Percentiles rank a stretch among this genome's conserved stretches.
Evolutionary conservation across 2,797 vertebrate species (phyloP).

Genomic region (Oreonectes daqikongensis): DNA sequence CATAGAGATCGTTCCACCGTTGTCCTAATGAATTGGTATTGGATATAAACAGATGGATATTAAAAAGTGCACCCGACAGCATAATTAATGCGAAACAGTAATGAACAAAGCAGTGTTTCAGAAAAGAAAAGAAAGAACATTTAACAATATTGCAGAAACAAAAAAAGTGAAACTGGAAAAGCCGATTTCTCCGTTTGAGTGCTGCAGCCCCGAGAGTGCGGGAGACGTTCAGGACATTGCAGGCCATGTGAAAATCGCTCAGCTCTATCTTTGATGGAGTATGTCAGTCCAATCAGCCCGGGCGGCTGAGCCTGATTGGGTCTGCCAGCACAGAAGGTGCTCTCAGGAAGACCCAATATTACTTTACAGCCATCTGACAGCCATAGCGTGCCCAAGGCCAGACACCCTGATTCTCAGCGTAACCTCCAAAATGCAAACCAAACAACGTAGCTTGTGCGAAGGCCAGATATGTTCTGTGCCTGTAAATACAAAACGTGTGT

Average conservation of each 20-base stretch:
- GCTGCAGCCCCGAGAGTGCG: slow-evolving; percentile 37
- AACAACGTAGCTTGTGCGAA: slow-evolving; percentile 22
- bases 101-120: not conserved
- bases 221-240: slow-evolving; percentile 49
- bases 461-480: slow-evolving; percentile 18
- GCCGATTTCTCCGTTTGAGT: slow-evolving; percentile 48
- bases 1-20: not conserved
- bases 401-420: slow-evolving; percentile 34
- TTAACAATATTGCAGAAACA: not conserved
- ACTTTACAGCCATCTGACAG: slow-evolving; percentile 78
- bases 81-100: not conserved
- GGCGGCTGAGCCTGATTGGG: slow-evolving; percentile 81
- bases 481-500: not conserved
- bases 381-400: slow-evolving; percentile 66
- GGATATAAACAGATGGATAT: not conserved
- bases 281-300: slow-evolving; percentile 83
- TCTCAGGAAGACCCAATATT: slow-evolving; percentile 79
- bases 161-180: slow-evolving; percentile 15
- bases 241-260: slow-evolving; percentile 54
- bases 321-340: slow-evolving; percentile 70
- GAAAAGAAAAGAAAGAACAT: not conserved
- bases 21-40: not conserved
- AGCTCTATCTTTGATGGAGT: slow-evolving; percentile 79
- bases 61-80: not conserved
- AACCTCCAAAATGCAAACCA: slow-evolving; percentile 39